Conservation (phyloP, 2,797 vertebrate species). For the Acrossocheilus fasciatus region DNA sequence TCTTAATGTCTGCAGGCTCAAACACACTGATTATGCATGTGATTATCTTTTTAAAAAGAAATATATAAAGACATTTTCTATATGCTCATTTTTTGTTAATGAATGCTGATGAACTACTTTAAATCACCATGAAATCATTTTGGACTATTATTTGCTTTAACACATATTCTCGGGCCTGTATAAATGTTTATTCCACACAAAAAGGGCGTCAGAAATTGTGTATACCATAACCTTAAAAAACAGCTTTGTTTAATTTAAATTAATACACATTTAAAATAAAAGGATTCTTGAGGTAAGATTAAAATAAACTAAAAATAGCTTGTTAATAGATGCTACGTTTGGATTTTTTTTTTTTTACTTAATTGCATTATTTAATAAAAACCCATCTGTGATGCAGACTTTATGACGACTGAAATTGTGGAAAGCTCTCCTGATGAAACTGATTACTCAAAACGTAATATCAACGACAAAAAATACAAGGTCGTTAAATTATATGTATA, state of each 20-base stretch:
- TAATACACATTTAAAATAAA: no score
- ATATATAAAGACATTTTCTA: not conserved
- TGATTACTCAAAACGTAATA: not conserved
- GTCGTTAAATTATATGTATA: not conserved
- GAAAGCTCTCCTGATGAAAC: no score
- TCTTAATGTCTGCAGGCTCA: slow-evolving; percentile 58
- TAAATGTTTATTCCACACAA: not conserved
- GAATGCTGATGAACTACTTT: not conserved
- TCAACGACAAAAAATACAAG: not conserved
- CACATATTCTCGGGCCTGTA: no score
- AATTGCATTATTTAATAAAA: no score
- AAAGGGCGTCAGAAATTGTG: not conserved
- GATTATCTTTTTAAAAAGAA: not conserved
- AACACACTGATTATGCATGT: slow-evolving; percentile 18
- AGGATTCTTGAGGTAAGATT: no score
- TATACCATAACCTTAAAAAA: not conserved
- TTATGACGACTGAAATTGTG: not conserved
- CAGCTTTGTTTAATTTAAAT: no score
- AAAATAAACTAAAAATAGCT: no score
- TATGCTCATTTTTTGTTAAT: not conserved
- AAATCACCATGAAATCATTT: not conserved
- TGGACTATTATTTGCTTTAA: not conserved
- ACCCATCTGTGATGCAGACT: not conserved
- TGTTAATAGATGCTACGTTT: no score
- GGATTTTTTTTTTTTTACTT: no score